These are phyloP conservation scores for Phoeniculus purpureus DNA, from an alignment of 2,797 vertebrate species.

Conservation along the genomic window DNA sequence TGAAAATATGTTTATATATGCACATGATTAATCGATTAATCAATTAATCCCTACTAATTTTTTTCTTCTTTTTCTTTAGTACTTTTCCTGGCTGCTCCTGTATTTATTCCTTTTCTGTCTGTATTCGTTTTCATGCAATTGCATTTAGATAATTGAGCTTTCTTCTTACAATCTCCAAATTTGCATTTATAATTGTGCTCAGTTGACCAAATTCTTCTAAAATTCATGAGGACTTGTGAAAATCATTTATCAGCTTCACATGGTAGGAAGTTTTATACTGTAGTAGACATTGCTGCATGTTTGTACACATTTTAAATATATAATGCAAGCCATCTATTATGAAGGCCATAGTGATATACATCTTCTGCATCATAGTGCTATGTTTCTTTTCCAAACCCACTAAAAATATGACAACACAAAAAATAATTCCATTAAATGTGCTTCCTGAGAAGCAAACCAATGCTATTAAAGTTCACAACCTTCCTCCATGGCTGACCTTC, in stretches of 20 bases:
- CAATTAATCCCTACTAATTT: neutral
- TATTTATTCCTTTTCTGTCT: neutral
- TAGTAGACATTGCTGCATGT: neutral
- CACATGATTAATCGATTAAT: neutral
- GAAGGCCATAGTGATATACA: neutral
- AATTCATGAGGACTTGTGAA: neutral
- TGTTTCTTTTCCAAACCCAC: neutral
- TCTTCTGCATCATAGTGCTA: neutral
- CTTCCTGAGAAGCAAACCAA: neutral
- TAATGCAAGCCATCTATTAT: neutral
- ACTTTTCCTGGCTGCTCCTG: neutral
- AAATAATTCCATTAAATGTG: neutral
- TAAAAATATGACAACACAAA: neutral
- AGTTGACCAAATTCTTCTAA: neutral
- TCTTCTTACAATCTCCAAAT: neutral
- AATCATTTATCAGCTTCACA: neutral
- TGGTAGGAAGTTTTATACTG: neutral
- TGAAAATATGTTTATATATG: neutral
- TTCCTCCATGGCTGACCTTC: neutral
- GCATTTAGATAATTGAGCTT: neutral
- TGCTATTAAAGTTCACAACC: neutral
- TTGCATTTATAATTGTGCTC: neutral
- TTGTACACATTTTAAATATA: neutral
- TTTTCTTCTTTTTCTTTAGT: rapidly evolving
- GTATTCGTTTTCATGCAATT: neutral